Evolutionary conservation across 1,140 invertebrate species (phyloP).

Genomic region (Oncopeltus fasciatus): DNA sequence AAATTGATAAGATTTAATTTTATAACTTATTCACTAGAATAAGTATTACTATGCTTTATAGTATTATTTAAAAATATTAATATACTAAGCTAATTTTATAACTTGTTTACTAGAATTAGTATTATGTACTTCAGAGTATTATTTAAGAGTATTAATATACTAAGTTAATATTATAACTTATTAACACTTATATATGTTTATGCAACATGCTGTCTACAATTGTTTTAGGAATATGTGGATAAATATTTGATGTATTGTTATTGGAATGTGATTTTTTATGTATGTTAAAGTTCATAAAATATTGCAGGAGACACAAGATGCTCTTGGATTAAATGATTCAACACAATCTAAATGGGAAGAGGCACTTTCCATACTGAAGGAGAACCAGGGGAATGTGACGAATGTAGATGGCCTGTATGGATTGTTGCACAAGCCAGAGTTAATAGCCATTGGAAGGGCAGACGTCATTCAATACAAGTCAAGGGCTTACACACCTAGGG

Average conservation of each 20-base stretch:
- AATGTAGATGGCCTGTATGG: not conserved
- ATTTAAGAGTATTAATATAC: no score
- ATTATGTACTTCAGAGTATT: no score
- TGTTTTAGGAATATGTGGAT: no score
- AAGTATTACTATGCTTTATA: no score
- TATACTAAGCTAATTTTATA: no score
- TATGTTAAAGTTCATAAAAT: not conserved
- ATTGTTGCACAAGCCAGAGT: not conserved
- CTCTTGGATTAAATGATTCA: not conserved
- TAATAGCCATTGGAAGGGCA: not conserved
- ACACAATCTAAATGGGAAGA: not conserved
- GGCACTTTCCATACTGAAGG: not conserved
- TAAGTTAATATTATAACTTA: no score
- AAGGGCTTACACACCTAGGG: not conserved
- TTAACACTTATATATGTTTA: no score
- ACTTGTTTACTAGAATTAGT: no score
- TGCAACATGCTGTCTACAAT: no score
- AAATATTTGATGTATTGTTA: not conserved
- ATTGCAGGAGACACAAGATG: slow-evolving; percentile 11
- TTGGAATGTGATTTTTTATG: not conserved
- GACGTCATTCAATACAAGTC: not conserved
- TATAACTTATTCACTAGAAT: no score
- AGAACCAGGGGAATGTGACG: not conserved
- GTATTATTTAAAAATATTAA: no score
- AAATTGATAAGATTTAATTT: no score